Evolutionary conservation across 1,140 invertebrate species (phyloP), one percentile per base, ranked within the genome.

Genomic region (Anoplophora glabripennis): DNA sequence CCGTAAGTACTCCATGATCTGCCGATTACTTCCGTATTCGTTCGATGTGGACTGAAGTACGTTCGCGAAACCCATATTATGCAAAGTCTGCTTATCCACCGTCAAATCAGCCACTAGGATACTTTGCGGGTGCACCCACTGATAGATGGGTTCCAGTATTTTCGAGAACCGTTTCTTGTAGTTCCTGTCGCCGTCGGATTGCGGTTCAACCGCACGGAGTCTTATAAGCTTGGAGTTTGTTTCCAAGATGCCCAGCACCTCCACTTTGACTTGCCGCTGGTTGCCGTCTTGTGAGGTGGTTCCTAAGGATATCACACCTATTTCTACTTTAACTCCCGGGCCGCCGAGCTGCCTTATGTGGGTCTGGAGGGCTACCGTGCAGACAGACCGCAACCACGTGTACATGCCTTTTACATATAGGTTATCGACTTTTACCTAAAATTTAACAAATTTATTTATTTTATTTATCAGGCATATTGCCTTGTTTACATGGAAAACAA

Each of bases 261-360:
- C 91, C 7, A 94, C 90, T 76, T 93, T 92, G 0, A 93, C 88
- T 73, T 93, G 89, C 47, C 89, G 80, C 63, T 89, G 84, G 38
- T 86, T 84, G 7, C 90, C 89, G 75, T 92, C 89, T 60, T 90
- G 87, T 1, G 89, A 89, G 0, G 89, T 92, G 0, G 91, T 93
- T 0, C 92, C 92, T n/a, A 94, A 76, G 36, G 90, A 93, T 49
- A 94, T 93, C 0, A 94, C 89, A 10, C 91, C 92, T 4, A 94
- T 75, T 77, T 90, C 86, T 1, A 89, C 83, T 67, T 81, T 82
- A 61, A 82, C 83, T 0, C 81, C 80, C 0, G 78, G 64, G 0
- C 89, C 89, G 7, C 90, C 90, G 57, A 93, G 77, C 38, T 84
- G 76, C 14, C 79, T 79, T 70, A 85, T 81, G 65, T 90, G 88